These are phyloP conservation scores for Urocolius indicus DNA, from an alignment of 2,113 vertebrate species.

Conservation along the genomic window DNA sequence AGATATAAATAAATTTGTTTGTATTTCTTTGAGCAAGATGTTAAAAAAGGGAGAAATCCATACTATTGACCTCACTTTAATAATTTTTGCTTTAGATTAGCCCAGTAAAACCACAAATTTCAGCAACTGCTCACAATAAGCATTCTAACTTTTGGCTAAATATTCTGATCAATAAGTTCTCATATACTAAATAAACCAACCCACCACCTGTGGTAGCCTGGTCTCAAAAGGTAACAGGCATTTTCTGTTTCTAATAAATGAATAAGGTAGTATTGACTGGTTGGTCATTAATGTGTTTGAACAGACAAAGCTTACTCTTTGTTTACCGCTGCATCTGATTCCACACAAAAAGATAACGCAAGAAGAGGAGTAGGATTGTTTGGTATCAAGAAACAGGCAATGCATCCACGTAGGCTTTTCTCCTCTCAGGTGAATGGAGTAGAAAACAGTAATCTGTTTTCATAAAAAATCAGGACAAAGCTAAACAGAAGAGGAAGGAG, in stretches of 20 bases:
- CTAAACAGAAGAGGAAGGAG: background rate
- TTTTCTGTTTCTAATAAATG: conserved; percentile 73
- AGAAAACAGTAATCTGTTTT: background rate
- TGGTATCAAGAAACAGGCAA: background rate
- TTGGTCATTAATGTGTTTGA: conserved; percentile 46
- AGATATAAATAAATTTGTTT: conserved; percentile 68
- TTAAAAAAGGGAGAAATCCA: conserved; percentile 72
- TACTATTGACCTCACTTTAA: conserved; percentile 77
- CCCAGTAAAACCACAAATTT: conserved; percentile 56
- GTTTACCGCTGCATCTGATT: conserved; percentile 8
- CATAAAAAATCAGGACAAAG: background rate
- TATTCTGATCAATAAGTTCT: conserved; percentile 54
- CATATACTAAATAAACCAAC: conserved; percentile 57
- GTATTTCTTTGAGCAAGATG: conserved; percentile 71
- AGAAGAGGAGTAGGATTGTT: background rate
- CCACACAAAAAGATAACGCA: background rate
- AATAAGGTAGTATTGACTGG: conserved; percentile 51
- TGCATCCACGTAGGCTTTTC: rapidly evolving
- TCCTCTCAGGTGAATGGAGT: background rate
- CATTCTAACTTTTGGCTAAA: conserved; percentile 59
- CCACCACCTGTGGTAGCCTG: background rate
- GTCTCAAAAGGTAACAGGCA: conserved; percentile 59
- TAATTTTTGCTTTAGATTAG: conserved; percentile 75
- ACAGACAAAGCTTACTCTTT: conserved; percentile 38
- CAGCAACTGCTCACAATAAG: conserved; percentile 61